phyloP scores from a whole-genome alignment of 37 sponge, comb jelly and placozoan genomes.

The Tethya wilhelma region DNA sequence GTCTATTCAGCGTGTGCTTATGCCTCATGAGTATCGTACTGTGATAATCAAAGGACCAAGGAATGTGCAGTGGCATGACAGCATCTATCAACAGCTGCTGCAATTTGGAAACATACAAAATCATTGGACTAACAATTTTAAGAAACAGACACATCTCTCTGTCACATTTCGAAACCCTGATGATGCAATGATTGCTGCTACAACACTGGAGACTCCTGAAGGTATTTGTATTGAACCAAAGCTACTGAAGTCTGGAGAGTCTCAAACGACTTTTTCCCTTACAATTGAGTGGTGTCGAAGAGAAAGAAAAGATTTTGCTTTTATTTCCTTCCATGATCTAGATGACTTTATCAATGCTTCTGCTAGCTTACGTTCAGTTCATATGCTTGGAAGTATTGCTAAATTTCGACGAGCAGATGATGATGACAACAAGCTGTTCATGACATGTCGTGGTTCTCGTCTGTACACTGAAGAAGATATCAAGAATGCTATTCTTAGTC shows the following conservation, averaged over 20 bases:
- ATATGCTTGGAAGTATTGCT: neutral
- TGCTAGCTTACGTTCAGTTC: neutral
- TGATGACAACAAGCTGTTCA: constrained; percentile 23
- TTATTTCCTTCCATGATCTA: constrained; percentile 8
- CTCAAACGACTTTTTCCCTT: constrained; percentile 11
- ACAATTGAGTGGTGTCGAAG: constrained; percentile 57
- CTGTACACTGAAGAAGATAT: constrained; percentile 34
- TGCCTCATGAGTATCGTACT: constrained; percentile 52
- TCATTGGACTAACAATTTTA: neutral
- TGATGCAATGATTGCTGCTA: constrained; percentile 12
- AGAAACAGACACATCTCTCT: neutral
- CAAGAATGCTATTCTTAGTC: constrained; percentile 2
- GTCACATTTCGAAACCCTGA: constrained; percentile 40
- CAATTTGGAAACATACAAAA: constrained; percentile 38
- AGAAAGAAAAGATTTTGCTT: constrained; percentile 37
- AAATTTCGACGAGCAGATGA: constrained; percentile 32
- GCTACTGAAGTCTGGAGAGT: neutral
- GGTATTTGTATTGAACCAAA: constrained; percentile 13
- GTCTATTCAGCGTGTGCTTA: constrained; percentile 32
- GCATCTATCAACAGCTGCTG: neutral
- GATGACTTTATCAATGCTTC: constrained; percentile 10
- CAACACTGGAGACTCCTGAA: constrained; percentile 2
- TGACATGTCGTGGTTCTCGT: constrained; percentile 8
- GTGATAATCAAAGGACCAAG: constrained; percentile 34
- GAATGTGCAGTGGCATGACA: neutral